Base-by-base conservation (phyloP, 2,888 invertebrate genomes). In the Metalampra italica region DNA sequence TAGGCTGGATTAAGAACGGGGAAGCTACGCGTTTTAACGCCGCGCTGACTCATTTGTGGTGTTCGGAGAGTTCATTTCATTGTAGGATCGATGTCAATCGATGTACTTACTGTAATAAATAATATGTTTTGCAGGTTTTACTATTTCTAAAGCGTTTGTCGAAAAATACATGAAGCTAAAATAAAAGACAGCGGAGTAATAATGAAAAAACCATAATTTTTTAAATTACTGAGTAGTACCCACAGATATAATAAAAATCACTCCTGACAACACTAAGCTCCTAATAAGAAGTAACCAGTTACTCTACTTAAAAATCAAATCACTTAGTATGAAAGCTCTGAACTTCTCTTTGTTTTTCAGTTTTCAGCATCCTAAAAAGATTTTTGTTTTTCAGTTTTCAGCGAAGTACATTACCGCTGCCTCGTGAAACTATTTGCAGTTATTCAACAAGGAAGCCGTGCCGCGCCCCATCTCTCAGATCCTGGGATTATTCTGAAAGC, bases 381-480 rank as follows among this genome's bases (percentile, higher is more conserved):
- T 42, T 9, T 42, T 42, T 37, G 41, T 14, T 47, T 38, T 45
- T 9, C 37, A 45, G 37, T 36, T 47, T 38, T 43, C 34, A 47
- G 48, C 29, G 41, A 41, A 45, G 47, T 43, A 47, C 47, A 53
- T 41, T 51, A 42, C 39, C 14, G 49, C 53, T 42, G 52, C 48
- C 49, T 55, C 50, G 51, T 61, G 60, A 69, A 68, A 67, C 68
- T 70, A 77, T 75, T 71, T 67, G 70, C 70, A 72, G 70, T 75
- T 72, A 71, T 71, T 75, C 67, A 69, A 54, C 42, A 47, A 54
- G 54, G 66, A 65, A 67, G 62, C 64, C 45, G 49, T 49, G 45
- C 64, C 67, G 22, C 2, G 2, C 22, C 22, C 22, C 22, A 66
- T 69, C 66, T 68, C 62, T 64, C 61, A 59, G 63, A 68, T 68